Percentiles rank a stretch among this genome's conserved stretches.
Conservation (phyloP, 2,113 vertebrate species). For the Siphamia tubifer region DNA sequence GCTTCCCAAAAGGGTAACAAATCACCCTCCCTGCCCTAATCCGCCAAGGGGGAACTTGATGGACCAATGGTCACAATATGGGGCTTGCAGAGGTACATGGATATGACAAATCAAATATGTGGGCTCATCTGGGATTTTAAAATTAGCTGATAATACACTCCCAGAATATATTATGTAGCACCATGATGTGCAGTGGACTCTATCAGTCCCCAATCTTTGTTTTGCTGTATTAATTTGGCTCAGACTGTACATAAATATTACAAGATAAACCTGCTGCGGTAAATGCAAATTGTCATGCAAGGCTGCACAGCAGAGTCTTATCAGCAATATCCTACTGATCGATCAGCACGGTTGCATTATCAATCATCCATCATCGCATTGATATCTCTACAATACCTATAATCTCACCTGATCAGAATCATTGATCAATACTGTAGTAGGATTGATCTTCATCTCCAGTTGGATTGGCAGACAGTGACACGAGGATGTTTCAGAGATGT, state of each 20-base stretch:
- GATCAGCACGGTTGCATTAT: slow-evolving; percentile 63
- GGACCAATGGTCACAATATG: slow-evolving; percentile 60
- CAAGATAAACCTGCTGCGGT: slow-evolving; percentile 22
- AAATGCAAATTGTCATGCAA: slow-evolving; percentile 51
- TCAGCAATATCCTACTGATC: slow-evolving; percentile 66
- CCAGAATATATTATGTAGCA: neutral
- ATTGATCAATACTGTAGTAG: slow-evolving; percentile 63
- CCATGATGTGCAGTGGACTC: neutral
- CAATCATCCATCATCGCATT: slow-evolving; percentile 76
- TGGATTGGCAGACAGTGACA: slow-evolving; percentile 28
- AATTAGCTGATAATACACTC: neutral
- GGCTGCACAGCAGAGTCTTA: slow-evolving; percentile 42
- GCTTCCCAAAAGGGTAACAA: slow-evolving; percentile 81
- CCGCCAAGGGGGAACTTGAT: slow-evolving; percentile 60
- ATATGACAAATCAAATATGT: slow-evolving; percentile 45
- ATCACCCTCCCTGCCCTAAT: slow-evolving; percentile 74
- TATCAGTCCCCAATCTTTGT: slow-evolving; percentile 6
- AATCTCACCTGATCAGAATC: slow-evolving; percentile 70
- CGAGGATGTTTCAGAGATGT: neutral
- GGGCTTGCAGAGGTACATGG: slow-evolving; percentile 17
- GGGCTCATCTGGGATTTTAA: slow-evolving; percentile 21
- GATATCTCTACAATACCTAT: slow-evolving; percentile 71
- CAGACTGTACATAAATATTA: slow-evolving; percentile 12
- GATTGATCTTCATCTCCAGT: slow-evolving; percentile 49
- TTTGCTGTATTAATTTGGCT: slow-evolving; percentile 25